These are phyloP conservation scores for Temnothorax longispinosus DNA, from an alignment of 1,140 invertebrate genomes.

Conservation along the genomic window DNA sequence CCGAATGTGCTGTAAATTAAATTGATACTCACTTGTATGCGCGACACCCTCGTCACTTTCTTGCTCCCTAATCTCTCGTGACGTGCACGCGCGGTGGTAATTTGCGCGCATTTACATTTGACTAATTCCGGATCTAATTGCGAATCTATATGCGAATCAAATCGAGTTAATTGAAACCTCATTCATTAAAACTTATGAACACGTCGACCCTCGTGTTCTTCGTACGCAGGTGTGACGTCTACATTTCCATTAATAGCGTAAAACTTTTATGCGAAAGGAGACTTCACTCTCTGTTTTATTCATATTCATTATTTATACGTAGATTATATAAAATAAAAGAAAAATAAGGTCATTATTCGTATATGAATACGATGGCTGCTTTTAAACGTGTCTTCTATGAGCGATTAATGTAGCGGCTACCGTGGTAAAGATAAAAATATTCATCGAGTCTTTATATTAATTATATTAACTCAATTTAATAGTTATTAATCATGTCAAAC, in stretches of 20 bases:
- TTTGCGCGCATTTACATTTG: constrained; percentile 31
- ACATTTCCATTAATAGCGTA: background rate
- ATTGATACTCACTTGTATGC: constrained; percentile 38
- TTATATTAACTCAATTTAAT: constrained; percentile 23
- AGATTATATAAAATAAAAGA: background rate
- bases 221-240: background rate
- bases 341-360: background rate
- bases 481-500: constrained; percentile 38
- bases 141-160: background rate
- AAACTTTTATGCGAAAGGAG: background rate
- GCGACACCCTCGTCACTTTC: constrained; percentile 32
- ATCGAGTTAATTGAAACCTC: constrained; percentile 11
- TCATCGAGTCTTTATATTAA: background rate
- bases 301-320: background rate
- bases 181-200: constrained; percentile 14
- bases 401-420: background rate
- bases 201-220: background rate
- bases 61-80: constrained; percentile 46
- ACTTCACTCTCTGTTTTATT: background rate
- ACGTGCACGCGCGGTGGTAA: constrained; percentile 12
- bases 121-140: constrained; percentile 18
- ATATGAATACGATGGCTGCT: background rate
- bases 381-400: background rate
- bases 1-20: constrained; percentile 54
- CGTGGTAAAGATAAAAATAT: background rate